phyloP scores from a whole-genome alignment of 2,113 vertebrate genomes.

The Paradoxurus hermaphroditus region DNA sequence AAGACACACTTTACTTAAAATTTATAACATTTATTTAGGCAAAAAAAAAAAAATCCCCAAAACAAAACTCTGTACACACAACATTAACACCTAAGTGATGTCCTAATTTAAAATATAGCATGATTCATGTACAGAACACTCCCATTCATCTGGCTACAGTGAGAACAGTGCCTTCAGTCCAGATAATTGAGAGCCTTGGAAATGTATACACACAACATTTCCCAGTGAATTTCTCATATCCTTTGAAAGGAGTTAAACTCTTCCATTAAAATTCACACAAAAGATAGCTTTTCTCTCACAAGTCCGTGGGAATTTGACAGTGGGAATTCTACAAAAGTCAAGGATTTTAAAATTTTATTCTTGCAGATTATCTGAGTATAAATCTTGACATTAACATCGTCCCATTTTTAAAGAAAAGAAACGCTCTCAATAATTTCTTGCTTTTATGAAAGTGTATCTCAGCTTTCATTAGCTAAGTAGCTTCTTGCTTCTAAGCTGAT shows the following conservation, averaged over 20 bases:
- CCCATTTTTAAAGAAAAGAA: constrained; percentile 45
- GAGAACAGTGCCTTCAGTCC: constrained; percentile 42
- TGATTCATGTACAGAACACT: constrained; percentile 55
- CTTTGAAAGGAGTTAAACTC: constrained; percentile 29
- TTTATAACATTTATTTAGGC: constrained; percentile 78
- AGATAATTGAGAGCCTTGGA: constrained; percentile 51
- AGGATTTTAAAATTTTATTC: constrained; percentile 28
- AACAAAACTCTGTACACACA: constrained; percentile 62
- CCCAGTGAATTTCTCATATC: constrained; percentile 19
- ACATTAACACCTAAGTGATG: constrained; percentile 65
- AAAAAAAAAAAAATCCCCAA: constrained; percentile 38
- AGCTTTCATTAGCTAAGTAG: constrained; percentile 40
- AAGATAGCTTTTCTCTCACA: constrained; percentile 31
- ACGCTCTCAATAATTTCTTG: constrained; percentile 16
- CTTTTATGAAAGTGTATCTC: constrained; percentile 41
- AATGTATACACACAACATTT: constrained; percentile 47
- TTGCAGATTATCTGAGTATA: constrained; percentile 31
- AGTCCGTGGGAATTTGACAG: constrained; percentile 30
- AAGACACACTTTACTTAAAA: constrained; percentile 64
- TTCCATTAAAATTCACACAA: constrained; percentile 47
- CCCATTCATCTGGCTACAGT: neutral
- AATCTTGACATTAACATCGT: constrained; percentile 41
- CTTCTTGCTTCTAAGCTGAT: constrained; percentile 49
- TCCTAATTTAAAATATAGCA: constrained; percentile 61
- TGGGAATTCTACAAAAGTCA: constrained; percentile 42